Base-by-base conservation (phyloP, 2,888 invertebrate genomes). In the Andrena flavipes region DNA sequence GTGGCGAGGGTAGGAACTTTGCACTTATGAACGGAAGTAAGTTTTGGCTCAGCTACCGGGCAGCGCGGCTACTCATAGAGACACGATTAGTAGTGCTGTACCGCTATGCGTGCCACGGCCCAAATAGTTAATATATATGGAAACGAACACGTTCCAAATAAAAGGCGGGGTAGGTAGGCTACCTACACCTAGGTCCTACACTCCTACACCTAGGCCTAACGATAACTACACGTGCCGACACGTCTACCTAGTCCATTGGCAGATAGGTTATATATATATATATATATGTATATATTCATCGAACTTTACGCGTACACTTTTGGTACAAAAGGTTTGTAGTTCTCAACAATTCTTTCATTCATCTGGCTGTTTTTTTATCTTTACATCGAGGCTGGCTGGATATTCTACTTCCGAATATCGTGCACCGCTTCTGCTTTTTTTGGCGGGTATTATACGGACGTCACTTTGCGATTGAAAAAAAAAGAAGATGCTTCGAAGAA, bases 31-130 rank as follows among this genome's bases (percentile, higher is more conserved):
- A 84, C 74, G 83, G 84, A 85, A 76, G 60, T 79, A 86, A 90
- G 86, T 85, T 82, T 88, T 89, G 88, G 87, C 88, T 92, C 81
- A 89, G 89, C 92, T 92, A 92, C 89, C 83, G 88, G 90, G 88
- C 90, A 84, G 72, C 90, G 91, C 90, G 90, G 88, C 87, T 87
- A 90, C 91, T 88, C 91, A 92, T 93, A 92, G 92, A 91, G 91
- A 93, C 92, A 93, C 93, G 91, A 92, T 91, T 88, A 88, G 87
- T 87, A 92, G 92, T 93, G 92, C 91, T 92, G 89, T 93, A 92
- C 91, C 91, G 84, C 92, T 93, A 92, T 93, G 91, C 89, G 91
- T 90, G 89, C 91, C 92, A 91, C 91, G 90, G 90, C 90, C 91
- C 88, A 77, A 84, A 74, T 64, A 87, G 78, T 84, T 80, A 85